Evolutionary conservation across 2,797 vertebrate genomes (phyloP).

Genomic region (Falco concolor): DNA sequence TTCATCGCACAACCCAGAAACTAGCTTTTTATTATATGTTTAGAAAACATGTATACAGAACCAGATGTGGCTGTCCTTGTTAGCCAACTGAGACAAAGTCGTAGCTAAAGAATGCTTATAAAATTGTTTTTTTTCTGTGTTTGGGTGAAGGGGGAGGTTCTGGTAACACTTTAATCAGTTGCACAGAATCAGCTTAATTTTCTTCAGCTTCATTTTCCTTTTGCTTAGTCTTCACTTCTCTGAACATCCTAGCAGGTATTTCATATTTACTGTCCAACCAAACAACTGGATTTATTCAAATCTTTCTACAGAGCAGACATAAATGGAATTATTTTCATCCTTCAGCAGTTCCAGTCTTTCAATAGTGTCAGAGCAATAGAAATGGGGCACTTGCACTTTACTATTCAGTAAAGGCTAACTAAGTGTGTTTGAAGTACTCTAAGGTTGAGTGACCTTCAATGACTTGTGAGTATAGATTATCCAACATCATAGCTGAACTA

Average conservation of each 20-base stretch:
- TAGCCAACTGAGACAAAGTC: neutral
- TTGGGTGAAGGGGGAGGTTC: neutral
- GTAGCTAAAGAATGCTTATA: neutral
- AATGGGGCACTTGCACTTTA: conserved; percentile 32
- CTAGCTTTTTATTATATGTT: neutral
- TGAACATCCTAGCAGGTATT: neutral
- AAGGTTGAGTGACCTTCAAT: conserved; percentile 64
- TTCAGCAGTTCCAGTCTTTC: conserved; percentile 30
- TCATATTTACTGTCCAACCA: conserved; percentile 1
- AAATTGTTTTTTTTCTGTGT: neutral
- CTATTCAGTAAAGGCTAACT: conserved; percentile 61
- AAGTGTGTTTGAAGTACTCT: conserved; percentile 48
- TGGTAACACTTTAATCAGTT: neutral
- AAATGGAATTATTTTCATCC: conserved; percentile 56
- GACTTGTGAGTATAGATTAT: conserved; percentile 69
- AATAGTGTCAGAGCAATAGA: neutral
- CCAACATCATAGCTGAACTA: conserved; percentile 70
- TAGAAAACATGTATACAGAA: neutral
- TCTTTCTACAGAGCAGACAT: conserved; percentile 20
- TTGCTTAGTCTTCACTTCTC: neutral
- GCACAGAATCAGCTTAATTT: neutral
- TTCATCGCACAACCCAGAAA: neutral
- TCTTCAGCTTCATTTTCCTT: conserved; percentile 9
- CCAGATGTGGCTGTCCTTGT: neutral
- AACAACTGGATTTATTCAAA: conserved; percentile 42